phyloP scores from a whole-genome alignment of 1,140 invertebrate species.

The Epicauta chinensis region DNA sequence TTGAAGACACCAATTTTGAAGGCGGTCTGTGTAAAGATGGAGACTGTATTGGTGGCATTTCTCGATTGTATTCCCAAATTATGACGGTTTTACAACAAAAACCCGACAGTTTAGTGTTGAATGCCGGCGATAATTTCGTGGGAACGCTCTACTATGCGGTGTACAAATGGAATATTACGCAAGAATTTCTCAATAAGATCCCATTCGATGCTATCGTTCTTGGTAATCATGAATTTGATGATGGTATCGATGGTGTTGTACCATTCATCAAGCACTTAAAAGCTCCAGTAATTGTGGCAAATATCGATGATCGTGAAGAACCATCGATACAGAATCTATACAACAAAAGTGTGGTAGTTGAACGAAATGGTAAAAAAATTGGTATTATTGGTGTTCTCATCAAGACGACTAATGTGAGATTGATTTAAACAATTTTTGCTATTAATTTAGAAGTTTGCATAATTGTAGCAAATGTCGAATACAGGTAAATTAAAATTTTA shows the following conservation, averaged over 20 bases:
- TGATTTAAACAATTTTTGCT: constrained; percentile 32
- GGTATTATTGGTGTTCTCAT: constrained; percentile 75
- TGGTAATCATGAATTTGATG: constrained; percentile 85
- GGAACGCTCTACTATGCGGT: constrained; percentile 80
- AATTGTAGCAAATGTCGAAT: constrained; percentile 28
- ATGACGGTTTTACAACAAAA: constrained; percentile 47
- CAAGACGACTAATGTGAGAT: constrained; percentile 55
- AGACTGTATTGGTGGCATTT: constrained; percentile 65
- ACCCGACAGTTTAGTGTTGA: constrained; percentile 62
- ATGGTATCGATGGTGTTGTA: constrained; percentile 56
- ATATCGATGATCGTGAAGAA: constrained; percentile 64
- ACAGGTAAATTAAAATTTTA: constrained; percentile 44
- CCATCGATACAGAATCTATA: constrained; percentile 54
- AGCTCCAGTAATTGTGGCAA: constrained; percentile 62
- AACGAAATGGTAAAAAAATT: constrained; percentile 54
- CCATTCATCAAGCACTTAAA: constrained; percentile 59
- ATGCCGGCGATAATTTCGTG: constrained; percentile 80
- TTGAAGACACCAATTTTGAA: constrained; percentile 57
- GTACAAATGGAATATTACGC: constrained; percentile 65
- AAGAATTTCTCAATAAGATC: constrained; percentile 70
- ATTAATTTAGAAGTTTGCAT: background rate
- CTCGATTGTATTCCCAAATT: constrained; percentile 56
- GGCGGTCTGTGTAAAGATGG: constrained; percentile 52
- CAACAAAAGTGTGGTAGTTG: constrained; percentile 51
- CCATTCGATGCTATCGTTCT: constrained; percentile 73